These are phyloP conservation scores for Lordiphosa clarofinis DNA, from an alignment of 1,140 invertebrate genomes.

Conservation along the genomic window DNA sequence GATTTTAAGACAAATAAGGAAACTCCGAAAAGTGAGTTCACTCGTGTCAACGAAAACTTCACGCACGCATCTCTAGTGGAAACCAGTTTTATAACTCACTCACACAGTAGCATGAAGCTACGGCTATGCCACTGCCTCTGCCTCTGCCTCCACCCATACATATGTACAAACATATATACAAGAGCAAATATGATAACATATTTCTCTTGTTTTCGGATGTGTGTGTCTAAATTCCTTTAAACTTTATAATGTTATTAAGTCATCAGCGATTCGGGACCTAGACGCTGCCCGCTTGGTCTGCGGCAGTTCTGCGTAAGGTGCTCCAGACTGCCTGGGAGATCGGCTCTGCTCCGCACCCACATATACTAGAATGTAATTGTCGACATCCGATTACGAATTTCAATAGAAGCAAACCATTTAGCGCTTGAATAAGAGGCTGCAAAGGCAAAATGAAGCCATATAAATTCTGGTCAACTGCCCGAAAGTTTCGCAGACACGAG, in stretches of 20 bases:
- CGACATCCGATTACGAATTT: neutral
- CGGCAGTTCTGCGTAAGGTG: no score
- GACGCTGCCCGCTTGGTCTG: no score
- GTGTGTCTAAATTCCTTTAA: no score
- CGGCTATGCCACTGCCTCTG: slow-evolving; percentile 4
- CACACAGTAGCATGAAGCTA: slow-evolving; percentile 5
- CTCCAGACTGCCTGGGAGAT: no score
- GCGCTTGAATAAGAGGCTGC: neutral
- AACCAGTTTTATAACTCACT: slow-evolving; percentile 16
- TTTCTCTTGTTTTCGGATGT: no score
- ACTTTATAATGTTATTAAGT: no score
- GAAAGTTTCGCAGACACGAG: neutral
- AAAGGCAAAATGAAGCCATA: slow-evolving; percentile 4
- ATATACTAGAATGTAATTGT: neutral
- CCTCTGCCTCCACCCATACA: no score
- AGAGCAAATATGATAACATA: neutral
- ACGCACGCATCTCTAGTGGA: slow-evolving; percentile 1
- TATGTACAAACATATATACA: slow-evolving; percentile 1
- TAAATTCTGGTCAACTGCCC: slow-evolving; percentile 1
- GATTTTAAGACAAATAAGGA: no score
- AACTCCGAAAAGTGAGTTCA: no score
- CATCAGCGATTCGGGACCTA: no score
- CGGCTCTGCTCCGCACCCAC: no score
- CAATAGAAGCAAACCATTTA: neutral
- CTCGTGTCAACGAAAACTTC: no score